Conservation (phyloP, 2,797 vertebrate species). For the Myripristis murdjan region DNA sequence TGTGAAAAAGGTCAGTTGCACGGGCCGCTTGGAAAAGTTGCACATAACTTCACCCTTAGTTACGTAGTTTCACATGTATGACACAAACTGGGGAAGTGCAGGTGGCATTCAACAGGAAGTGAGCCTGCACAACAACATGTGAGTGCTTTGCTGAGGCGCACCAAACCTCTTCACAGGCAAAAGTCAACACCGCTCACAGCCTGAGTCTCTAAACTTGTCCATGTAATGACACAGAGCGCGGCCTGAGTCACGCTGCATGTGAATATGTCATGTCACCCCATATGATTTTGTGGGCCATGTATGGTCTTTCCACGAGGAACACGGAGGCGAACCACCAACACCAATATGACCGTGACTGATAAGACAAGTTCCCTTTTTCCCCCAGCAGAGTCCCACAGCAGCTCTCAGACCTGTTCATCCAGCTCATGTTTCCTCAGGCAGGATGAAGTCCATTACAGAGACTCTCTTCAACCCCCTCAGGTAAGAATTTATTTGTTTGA, state of each 20-base stretch:
- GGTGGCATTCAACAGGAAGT: too few species aligned
- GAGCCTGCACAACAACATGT: too few species aligned
- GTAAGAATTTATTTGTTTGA: slow-evolving; percentile 49
- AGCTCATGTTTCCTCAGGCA: slow-evolving; percentile 16
- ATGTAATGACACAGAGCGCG: neutral
- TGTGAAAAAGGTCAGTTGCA: too few species aligned
- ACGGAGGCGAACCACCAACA: slow-evolving; percentile 32
- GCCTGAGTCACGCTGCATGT: neutral
- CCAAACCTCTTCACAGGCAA: too few species aligned
- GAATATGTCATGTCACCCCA: slow-evolving; percentile 23
- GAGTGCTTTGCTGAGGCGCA: too few species aligned
- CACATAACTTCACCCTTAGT: too few species aligned
- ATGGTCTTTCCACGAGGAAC: slow-evolving; percentile 36
- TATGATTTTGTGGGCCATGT: slow-evolving; percentile 52
- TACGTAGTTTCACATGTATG: too few species aligned
- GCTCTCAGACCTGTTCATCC: slow-evolving; percentile 18
- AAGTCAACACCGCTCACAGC: too few species aligned
- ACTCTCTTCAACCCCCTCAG: slow-evolving; percentile 38
- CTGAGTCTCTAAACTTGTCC: too few species aligned
- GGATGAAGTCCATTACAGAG: slow-evolving; percentile 54
- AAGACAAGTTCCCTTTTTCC: slow-evolving; percentile 65
- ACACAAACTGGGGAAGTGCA: too few species aligned
- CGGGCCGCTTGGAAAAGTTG: too few species aligned
- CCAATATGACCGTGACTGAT: slow-evolving; percentile 74
- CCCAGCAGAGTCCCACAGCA: neutral